These are phyloP conservation scores for Drosophila histrio DNA, from an alignment of 2,888 invertebrate species.

Conservation along the genomic window DNA sequence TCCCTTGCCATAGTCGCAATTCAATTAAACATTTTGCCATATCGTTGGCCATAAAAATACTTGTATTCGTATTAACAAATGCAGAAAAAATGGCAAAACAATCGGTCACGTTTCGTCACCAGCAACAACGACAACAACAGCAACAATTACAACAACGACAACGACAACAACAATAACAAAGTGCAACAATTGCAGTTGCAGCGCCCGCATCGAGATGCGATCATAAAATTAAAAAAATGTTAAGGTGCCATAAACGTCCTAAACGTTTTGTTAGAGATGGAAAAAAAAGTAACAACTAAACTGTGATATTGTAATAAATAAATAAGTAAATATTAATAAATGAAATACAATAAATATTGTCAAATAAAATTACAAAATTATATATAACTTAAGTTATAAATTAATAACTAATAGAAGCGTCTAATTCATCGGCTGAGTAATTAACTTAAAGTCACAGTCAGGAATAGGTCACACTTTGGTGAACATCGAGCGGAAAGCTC, in stretches of 20 bases:
- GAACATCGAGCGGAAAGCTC: background rate
- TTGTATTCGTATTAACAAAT: slow-evolving; percentile 35
- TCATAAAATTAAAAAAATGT: slow-evolving; percentile 44
- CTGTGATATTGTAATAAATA: slow-evolving; percentile 23
- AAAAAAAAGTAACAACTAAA: background rate
- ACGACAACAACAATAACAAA: slow-evolving; percentile 4
- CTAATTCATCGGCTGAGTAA: background rate
- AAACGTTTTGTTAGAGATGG: slow-evolving; percentile 17
- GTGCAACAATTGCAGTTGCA: slow-evolving; percentile 19
- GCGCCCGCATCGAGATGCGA: slow-evolving; percentile 61
- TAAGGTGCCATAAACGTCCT: slow-evolving; percentile 53
- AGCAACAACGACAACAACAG: slow-evolving; percentile 13
- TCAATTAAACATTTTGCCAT: slow-evolving; percentile 75
- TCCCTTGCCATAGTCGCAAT: slow-evolving; percentile 42
- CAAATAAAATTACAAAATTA: background rate
- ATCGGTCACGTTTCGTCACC: slow-evolving; percentile 75
- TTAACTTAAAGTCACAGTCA: background rate
- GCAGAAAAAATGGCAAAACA: slow-evolving; percentile 45
- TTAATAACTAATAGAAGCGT: background rate
- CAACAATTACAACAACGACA: background rate
- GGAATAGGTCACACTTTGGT: background rate
- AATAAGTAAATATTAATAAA: background rate
- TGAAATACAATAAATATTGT: background rate
- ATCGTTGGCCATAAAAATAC: slow-evolving; percentile 38
- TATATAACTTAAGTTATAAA: background rate